phyloP scores from a whole-genome alignment of 64 coral and sea anemone genomes.

The Porites lutea region DNA sequence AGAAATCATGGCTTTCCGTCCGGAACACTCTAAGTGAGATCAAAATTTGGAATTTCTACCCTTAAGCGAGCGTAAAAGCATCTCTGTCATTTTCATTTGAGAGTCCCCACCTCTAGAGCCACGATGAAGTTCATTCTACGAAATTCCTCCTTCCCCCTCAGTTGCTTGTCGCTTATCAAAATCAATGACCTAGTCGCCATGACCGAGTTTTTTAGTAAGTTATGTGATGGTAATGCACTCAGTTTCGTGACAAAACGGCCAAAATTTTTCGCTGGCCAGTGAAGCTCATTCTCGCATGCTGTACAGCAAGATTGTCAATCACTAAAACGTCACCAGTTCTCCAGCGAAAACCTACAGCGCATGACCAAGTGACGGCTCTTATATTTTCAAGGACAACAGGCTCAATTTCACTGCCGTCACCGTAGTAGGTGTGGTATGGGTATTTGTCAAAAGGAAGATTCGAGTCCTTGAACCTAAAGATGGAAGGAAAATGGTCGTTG shows the following conservation, averaged over 20 bases:
- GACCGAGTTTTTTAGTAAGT: no score
- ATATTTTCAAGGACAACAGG: constrained; percentile 76
- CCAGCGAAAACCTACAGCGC: constrained; percentile 82
- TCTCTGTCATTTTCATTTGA: no score
- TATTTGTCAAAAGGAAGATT: constrained; percentile 13
- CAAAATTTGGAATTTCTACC: no score
- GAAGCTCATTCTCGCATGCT: constrained; percentile 84
- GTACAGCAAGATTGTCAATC: constrained; percentile 68
- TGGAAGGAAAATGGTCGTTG: background rate
- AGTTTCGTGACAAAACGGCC: background rate
- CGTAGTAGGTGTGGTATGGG: constrained; percentile 46
- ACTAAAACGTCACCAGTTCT: constrained; percentile 68
- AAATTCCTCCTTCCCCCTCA: no score
- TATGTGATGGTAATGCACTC: background rate
- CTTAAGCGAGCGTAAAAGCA: no score
- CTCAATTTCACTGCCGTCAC: constrained; percentile 85
- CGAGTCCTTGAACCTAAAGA: background rate
- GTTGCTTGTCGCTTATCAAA: no score
- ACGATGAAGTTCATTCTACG: no score
- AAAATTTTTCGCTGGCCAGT: constrained; percentile 72
- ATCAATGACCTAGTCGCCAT: no score
- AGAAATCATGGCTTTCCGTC: no score
- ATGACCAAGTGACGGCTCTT: constrained; percentile 62
- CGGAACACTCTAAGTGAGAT: no score
- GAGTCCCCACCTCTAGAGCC: no score